These are phyloP conservation scores for Limnephilus auricula DNA, from an alignment of 2,888 invertebrate species.

Conservation along the genomic window DNA sequence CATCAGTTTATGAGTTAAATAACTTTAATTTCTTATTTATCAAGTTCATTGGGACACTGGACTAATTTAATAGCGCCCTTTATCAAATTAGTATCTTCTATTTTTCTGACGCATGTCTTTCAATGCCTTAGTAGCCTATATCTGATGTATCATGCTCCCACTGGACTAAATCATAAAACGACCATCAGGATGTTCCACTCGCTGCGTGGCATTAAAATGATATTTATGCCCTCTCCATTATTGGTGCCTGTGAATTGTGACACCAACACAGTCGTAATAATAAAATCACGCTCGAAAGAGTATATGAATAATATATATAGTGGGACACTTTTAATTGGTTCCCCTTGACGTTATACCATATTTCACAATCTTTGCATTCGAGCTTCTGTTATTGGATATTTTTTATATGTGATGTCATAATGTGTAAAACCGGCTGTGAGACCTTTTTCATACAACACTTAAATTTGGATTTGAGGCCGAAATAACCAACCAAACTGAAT, in stretches of 20 bases:
- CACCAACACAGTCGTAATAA: neutral
- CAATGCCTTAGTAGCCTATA: neutral
- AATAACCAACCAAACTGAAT: too few species aligned
- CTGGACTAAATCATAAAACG: neutral
- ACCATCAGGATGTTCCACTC: neutral
- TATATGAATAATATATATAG: too few species aligned
- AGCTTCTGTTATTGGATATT: neutral
- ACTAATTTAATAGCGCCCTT: neutral
- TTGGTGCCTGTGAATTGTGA: neutral
- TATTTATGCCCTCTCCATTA: neutral
- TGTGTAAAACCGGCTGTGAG: too few species aligned
- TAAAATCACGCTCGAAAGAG: neutral
- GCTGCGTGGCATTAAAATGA: neutral
- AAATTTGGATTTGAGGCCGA: too few species aligned
- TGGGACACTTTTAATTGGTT: slow-evolving; percentile 2
- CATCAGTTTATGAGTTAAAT: too few species aligned
- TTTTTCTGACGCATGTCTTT: neutral
- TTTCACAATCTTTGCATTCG: neutral
- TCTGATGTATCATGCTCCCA: neutral
- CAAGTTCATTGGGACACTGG: neutral
- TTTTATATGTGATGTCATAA: neutral
- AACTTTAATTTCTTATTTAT: neutral
- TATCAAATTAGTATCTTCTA: neutral
- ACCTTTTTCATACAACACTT: too few species aligned
- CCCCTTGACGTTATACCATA: neutral